These are phyloP conservation scores for Ciconia maguari DNA, from an alignment of 2,113 vertebrate genomes.

Conservation along the genomic window DNA sequence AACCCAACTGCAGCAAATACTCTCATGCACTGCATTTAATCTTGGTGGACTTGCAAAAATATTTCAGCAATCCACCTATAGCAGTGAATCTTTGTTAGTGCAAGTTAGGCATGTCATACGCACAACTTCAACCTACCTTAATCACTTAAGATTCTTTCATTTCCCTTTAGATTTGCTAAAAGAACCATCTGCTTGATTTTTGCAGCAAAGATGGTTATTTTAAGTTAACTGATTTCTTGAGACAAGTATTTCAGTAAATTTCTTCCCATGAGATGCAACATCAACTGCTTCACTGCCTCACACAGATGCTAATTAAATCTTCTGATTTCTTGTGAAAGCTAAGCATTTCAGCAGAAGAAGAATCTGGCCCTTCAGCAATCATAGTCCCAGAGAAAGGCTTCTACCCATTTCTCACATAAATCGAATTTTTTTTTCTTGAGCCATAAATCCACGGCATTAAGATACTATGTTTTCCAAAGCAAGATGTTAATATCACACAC, in stretches of 20 bases:
- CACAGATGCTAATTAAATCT: background rate
- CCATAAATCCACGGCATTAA: background rate
- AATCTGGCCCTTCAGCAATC: background rate
- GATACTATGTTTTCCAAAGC: background rate
- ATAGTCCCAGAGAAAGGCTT: background rate
- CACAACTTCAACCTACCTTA: background rate
- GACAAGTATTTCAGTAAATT: background rate
- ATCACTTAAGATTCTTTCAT: background rate
- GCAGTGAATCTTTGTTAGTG: background rate
- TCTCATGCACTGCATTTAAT: background rate
- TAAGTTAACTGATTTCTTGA: background rate
- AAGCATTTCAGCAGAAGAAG: background rate
- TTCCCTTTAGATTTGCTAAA: background rate
- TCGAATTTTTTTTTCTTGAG: background rate
- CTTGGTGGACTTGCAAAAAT: background rate
- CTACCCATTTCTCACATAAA: background rate
- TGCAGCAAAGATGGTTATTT: background rate
- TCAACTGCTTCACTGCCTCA: background rate
- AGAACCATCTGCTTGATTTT: background rate
- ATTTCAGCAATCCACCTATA: background rate
- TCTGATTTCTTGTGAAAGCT: background rate
- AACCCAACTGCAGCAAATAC: background rate
- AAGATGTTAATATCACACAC: background rate
- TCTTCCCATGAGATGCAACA: background rate
- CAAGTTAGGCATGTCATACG: background rate